These are phyloP conservation scores for Prionchulus punctatus DNA, from an alignment of 2,888 invertebrate species.

Conservation along the genomic window DNA sequence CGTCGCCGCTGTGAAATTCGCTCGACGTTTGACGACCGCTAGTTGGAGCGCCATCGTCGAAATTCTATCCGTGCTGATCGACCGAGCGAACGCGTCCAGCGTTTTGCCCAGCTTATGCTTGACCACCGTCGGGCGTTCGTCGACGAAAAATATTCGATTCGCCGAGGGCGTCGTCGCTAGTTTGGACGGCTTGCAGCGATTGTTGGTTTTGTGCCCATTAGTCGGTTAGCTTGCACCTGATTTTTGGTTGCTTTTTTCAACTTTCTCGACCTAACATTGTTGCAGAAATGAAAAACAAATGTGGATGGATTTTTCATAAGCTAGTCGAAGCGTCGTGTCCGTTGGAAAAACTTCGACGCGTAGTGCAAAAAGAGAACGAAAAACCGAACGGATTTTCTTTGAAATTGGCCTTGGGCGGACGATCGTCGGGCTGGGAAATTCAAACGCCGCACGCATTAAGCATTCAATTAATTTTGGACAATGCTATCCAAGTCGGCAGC, in stretches of 20 bases:
- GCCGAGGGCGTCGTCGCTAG: conserved; percentile 68
- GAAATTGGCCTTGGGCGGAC: too few relatives aligned
- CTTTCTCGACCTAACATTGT: too few relatives aligned
- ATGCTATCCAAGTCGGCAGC: conserved; percentile 73
- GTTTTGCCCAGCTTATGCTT: neutral
- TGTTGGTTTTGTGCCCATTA: conserved; percentile 71
- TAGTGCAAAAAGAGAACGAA: conserved; percentile 6
- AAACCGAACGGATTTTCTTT: too few relatives aligned
- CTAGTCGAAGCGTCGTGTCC: conserved; percentile 76
- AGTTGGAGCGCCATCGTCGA: conserved; percentile 82
- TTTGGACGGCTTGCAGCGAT: conserved; percentile 73
- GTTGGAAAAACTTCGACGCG: conserved; percentile 37
- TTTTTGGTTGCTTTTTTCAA: too few relatives aligned
- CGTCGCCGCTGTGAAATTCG: conserved; percentile 28
- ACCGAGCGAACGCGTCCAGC: neutral
- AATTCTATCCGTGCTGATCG: conserved; percentile 56
- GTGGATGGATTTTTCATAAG: conserved; percentile 70
- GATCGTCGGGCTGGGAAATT: neutral
- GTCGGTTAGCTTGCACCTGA: conserved; percentile 42
- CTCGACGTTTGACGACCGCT: conserved; percentile 57
- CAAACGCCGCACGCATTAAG: conserved; percentile 66
- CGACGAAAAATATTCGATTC: too few relatives aligned
- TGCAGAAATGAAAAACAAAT: conserved; percentile 63
- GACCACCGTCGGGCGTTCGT: too few relatives aligned
- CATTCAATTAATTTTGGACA: conserved; percentile 70